These are phyloP conservation scores for Ornithoptera priamus DNA, from an alignment of 2,888 invertebrate species.

Conservation along the genomic window DNA sequence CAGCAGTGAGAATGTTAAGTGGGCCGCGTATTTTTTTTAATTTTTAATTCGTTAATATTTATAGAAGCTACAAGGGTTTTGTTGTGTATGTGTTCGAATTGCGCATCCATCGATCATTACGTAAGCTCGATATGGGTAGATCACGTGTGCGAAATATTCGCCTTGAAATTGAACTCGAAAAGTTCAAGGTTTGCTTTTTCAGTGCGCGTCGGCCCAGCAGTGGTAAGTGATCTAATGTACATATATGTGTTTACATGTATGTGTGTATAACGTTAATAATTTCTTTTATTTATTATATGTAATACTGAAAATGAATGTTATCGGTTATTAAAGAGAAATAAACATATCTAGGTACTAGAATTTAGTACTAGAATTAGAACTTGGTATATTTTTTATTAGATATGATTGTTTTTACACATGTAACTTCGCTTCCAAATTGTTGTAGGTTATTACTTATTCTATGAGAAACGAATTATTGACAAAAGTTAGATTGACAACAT, in stretches of 20 bases:
- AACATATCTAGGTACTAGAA: too few relatives aligned
- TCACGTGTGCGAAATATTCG: constrained; percentile 61
- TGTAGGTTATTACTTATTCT: too few relatives aligned
- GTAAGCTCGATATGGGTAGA: constrained; percentile 60
- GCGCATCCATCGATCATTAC: constrained; percentile 41
- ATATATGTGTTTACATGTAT: constrained; percentile 31
- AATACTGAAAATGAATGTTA: background rate
- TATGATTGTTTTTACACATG: too few relatives aligned
- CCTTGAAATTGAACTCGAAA: constrained; percentile 73
- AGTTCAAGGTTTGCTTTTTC: constrained; percentile 78
- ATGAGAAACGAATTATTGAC: too few relatives aligned
- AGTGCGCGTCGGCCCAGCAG: constrained; percentile 52
- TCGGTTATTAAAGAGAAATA: too few relatives aligned
- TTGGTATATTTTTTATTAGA: too few relatives aligned
- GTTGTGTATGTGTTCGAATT: constrained; percentile 28
- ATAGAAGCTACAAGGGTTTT: background rate
- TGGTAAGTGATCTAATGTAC: constrained; percentile 46
- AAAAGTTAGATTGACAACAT: too few relatives aligned
- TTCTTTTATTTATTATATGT: background rate
- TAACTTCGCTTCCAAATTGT: too few relatives aligned
- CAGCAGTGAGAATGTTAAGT: too few relatives aligned
- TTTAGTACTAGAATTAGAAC: too few relatives aligned
- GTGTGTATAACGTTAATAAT: constrained; percentile 16
- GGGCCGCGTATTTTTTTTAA: too few relatives aligned
- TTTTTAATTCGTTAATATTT: background rate